Evolutionary conservation across 2,888 invertebrate species (phyloP).

Genomic region (Xestia rhomboidea): DNA sequence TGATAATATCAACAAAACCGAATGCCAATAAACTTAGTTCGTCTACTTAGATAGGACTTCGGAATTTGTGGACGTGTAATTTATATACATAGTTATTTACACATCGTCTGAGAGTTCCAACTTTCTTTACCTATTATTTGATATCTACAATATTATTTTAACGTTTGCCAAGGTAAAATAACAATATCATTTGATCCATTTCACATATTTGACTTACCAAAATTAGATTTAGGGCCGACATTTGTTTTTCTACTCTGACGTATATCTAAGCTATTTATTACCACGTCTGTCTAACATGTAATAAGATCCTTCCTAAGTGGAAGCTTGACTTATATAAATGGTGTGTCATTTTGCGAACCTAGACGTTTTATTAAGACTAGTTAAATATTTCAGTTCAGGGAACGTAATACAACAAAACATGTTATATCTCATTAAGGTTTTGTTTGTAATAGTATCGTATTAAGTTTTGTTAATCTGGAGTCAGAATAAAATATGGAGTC

Average conservation of each 20-base stretch:
- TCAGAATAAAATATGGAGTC: too few relatives aligned
- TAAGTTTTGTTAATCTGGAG: not conserved
- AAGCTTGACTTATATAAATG: conserved; percentile 56
- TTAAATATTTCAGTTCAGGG: conserved; percentile 39
- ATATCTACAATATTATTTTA: not conserved
- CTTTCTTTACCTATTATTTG: not conserved
- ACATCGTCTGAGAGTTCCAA: not conserved
- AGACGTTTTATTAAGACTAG: conserved; percentile 47
- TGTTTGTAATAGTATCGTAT: not conserved
- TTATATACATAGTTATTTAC: not conserved
- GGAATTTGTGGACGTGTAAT: not conserved
- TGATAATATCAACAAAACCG: not conserved
- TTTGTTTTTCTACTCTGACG: conserved; percentile 20
- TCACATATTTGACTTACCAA: not conserved
- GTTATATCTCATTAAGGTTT: not conserved
- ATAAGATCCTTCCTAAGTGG: conserved; percentile 39
- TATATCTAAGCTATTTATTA: conserved; percentile 36
- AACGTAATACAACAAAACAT: conserved; percentile 1
- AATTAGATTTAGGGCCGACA: not conserved
- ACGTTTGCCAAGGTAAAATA: not conserved
- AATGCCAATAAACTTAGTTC: not conserved
- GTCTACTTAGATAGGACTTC: not conserved
- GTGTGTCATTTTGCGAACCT: conserved; percentile 35
- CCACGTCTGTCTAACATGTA: conserved; percentile 28
- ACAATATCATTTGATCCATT: not conserved